Evolutionary conservation across 2,888 invertebrate genomes (phyloP), one percentile per base, ranked within the genome.

Genomic region (Calameuta idolon): DNA sequence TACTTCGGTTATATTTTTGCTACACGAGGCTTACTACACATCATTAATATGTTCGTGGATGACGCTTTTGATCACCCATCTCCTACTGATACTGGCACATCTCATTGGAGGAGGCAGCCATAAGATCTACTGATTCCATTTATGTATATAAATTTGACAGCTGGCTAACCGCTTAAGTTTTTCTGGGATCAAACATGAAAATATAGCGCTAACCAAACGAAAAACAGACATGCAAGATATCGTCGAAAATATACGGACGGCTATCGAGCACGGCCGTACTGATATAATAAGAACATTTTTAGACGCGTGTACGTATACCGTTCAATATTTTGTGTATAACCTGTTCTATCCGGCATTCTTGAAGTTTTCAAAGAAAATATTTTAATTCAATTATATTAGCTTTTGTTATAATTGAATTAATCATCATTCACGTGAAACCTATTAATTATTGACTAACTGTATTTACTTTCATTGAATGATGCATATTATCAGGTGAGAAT

Each of bases 261-360:
- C 94, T 75, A 93, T 94, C 79, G 92, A 92, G 83, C 92, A 92
- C 81, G 93, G 93, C 74, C 91, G 94, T 80, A 93, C 94, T 69
- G 94, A 94, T 85, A 93, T 94, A 81, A 92, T 94, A 69, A 92
- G 93, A 84, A 92, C 93, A 37, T 89, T 94, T 69, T 88, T 94
- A 77, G 93, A 93, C 82, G 93, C 93, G 79, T 93, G 93, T 93
- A 90, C 91, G 93, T 90, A 87, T 80, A 80, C 81, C 15, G 2
- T 69, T 23, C 68, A 37, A 82, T 75, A 74, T 69, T 55, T 23
- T 69, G 12, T 55, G 23, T 34, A 77, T 83, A 81, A 85, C 83
- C 83, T 83, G 80, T 78, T 35, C 78, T 79, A 78, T 75, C 71
- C 79, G 79, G 78, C 77, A 75, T 80, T 68, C 34, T 34, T 55